Percentiles rank a stretch among this genome's conserved stretches.
These are phyloP conservation scores for Siniperca knerii DNA, from an alignment of 2,113 vertebrate species.

Conservation along the genomic window DNA sequence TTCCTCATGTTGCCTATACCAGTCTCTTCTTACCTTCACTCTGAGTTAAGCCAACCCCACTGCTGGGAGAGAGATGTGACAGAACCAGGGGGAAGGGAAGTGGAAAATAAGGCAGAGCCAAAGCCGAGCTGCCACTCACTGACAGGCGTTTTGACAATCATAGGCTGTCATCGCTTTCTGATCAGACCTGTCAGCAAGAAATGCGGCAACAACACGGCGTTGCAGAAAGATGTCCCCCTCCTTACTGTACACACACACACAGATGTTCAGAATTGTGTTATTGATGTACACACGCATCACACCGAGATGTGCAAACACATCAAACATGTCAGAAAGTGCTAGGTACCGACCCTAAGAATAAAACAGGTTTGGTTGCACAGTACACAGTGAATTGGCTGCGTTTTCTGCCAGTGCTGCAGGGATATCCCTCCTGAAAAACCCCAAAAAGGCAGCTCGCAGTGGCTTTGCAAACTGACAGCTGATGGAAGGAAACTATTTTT, in stretches of 20 bases:
- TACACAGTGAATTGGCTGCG: constrained; percentile 57
- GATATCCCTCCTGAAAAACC: constrained; percentile 31
- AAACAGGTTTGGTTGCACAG: constrained; percentile 61
- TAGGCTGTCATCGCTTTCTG: constrained; percentile 86
- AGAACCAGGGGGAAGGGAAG: constrained; percentile 76
- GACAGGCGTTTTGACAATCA: constrained; percentile 87
- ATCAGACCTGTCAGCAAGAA: constrained; percentile 86
- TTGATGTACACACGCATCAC: constrained; percentile 81
- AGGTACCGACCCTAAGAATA: constrained; percentile 65
- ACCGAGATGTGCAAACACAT: constrained; percentile 80
- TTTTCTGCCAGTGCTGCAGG: constrained; percentile 38
- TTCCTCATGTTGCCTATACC: constrained; percentile 69
- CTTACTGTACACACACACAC: constrained; percentile 47
- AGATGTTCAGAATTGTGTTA: constrained; percentile 76
- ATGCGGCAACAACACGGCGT: constrained; percentile 80
- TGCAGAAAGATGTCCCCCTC: constrained; percentile 69
- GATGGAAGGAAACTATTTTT: constrained; percentile 44
- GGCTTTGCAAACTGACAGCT: constrained; percentile 35
- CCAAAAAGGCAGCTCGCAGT: constrained; percentile 1
- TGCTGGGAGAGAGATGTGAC: constrained; percentile 80
- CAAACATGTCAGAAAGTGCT: constrained; percentile 82
- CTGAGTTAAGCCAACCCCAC: constrained; percentile 75
- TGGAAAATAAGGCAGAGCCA: constrained; percentile 80
- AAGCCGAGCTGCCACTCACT: constrained; percentile 83
- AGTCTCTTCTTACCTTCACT: constrained; percentile 78